These are phyloP conservation scores for Uromys caudimaculatus DNA, from an alignment of 2,797 vertebrate genomes.

Conservation along the genomic window DNA sequence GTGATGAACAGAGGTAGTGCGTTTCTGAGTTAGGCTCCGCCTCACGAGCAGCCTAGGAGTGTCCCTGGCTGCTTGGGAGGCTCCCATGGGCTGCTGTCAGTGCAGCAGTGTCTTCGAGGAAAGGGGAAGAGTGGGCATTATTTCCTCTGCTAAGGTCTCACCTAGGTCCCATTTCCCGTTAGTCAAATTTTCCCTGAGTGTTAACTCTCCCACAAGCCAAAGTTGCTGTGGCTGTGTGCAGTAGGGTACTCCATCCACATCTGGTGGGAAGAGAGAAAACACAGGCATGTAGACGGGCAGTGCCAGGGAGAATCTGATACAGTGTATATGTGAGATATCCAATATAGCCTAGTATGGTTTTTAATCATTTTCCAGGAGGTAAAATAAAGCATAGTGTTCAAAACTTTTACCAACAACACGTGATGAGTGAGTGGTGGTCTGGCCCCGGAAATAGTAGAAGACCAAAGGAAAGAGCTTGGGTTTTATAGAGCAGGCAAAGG, in stretches of 20 bases:
- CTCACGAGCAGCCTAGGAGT: not conserved
- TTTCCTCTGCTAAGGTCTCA: not conserved
- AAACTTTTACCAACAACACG: not conserved
- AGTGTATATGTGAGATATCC: not conserved
- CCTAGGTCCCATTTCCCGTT: not conserved
- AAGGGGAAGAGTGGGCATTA: not conserved
- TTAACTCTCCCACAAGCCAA: not conserved
- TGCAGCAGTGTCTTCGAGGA: not conserved
- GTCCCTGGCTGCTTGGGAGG: not conserved
- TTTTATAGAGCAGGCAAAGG: not conserved
- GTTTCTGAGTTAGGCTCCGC: not conserved
- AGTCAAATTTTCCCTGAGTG: not conserved
- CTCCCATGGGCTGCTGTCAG: not conserved
- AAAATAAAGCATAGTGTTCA: not conserved
- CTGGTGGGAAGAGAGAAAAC: not conserved
- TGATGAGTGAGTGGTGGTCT: too few relatives aligned
- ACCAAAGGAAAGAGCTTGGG: not conserved
- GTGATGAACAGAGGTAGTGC: too few relatives aligned
- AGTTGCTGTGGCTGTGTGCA: not conserved
- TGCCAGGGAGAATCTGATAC: not conserved
- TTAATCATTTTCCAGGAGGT: constrained; percentile 30
- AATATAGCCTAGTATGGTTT: not conserved
- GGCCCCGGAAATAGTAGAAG: too few relatives aligned
- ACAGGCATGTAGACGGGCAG: not conserved
- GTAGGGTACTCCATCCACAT: not conserved